phyloP scores from a whole-genome alignment of 1,140 invertebrate genomes.

The Laupala kohalensis region DNA sequence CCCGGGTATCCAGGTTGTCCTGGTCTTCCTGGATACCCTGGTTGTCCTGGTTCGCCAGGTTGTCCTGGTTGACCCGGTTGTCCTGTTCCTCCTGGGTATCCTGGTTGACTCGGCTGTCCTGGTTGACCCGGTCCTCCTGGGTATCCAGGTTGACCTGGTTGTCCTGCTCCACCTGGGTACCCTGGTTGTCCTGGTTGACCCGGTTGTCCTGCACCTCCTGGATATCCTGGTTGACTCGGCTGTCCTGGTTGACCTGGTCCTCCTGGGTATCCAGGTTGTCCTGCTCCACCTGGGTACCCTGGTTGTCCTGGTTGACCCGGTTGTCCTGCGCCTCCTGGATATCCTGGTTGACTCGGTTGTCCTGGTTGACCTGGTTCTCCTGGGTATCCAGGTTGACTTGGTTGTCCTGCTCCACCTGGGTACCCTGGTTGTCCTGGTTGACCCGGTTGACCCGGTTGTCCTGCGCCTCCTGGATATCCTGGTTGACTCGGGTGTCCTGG shows the following conservation, averaged over 20 bases:
- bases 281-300: conserved; percentile 2
- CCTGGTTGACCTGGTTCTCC: background rate
- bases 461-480: background rate
- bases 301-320: conserved; percentile 4
- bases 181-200: conserved; percentile 17
- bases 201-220: background rate
- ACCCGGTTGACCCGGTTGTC: too few relatives aligned
- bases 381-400: background rate
- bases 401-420: background rate
- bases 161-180: background rate
- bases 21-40: conserved; percentile 17
- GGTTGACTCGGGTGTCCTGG: background rate
- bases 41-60: conserved; percentile 17
- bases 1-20: conserved; percentile 17
- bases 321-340: conserved; percentile 1
- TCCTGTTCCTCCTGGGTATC: conserved; percentile 13
- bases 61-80: conserved; percentile 16
- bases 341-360: conserved; percentile 6
- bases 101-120: conserved; percentile 1
- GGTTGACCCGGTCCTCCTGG: conserved; percentile 10
- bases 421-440: background rate
- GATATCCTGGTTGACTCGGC: background rate
- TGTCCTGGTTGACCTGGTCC: background rate
- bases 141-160: conserved; percentile 7
- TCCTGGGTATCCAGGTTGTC: conserved; percentile 11